Percentiles rank a stretch among this genome's conserved stretches.
phyloP scores from a whole-genome alignment of 2,888 invertebrate species.

The Tetragonisca angustula region DNA sequence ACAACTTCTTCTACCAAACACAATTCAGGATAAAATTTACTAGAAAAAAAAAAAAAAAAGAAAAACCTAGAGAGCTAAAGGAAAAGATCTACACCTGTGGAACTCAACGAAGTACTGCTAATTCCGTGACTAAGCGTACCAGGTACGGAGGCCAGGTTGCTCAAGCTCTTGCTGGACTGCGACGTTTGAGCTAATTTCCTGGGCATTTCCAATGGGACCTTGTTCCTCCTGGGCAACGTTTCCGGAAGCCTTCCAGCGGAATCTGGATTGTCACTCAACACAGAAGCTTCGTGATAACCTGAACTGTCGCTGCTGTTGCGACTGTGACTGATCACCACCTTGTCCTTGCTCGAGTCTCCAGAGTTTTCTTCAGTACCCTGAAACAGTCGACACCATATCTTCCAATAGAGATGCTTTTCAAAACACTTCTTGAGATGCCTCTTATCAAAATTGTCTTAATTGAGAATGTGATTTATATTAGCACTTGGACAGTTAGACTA shows the following conservation, averaged over 20 bases:
- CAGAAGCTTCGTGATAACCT: conserved; percentile 89
- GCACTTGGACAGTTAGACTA: no score
- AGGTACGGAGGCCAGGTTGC: conserved; percentile 77
- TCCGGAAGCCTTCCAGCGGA: conserved; percentile 79
- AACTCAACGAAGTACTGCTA: conserved; percentile 81
- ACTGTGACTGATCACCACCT: conserved; percentile 87
- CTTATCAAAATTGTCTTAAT: not conserved
- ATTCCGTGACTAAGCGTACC: conserved; percentile 70
- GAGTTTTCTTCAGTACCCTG: conserved; percentile 44
- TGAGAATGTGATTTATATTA: not conserved
- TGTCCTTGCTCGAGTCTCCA: conserved; percentile 74
- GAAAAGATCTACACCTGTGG: conserved; percentile 75
- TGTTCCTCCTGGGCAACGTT: conserved; percentile 82
- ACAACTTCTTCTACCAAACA: not conserved
- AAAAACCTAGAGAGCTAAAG: not conserved
- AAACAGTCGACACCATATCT: not conserved
- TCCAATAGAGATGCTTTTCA: not conserved
- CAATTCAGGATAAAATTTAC: not conserved
- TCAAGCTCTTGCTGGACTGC: conserved; percentile 81
- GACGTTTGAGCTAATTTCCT: conserved; percentile 80
- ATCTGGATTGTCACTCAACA: conserved; percentile 87
- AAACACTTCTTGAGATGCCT: not conserved
- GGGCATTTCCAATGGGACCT: conserved; percentile 76
- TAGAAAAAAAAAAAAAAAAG: not conserved
- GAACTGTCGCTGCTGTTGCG: conserved; percentile 90